A percentile compares a stretch with the other conserved stretches of the same genome.
Conservation (phyloP, 2,113 vertebrate species). For the Sturnira hondurensis region DNA sequence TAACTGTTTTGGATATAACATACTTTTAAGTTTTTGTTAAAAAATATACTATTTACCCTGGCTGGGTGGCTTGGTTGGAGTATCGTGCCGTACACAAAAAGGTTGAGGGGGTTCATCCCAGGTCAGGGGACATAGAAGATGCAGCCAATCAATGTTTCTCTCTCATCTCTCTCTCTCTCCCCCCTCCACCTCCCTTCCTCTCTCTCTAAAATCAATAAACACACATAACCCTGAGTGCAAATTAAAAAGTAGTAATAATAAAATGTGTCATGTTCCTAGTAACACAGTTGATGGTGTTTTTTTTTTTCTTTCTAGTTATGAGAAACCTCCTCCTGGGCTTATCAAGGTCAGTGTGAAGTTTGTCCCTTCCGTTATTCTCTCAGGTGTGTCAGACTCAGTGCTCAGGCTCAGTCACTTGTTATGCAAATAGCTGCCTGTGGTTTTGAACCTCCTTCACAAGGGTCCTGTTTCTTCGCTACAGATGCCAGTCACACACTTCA, state of each 20-base stretch:
- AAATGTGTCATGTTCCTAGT: not conserved
- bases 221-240: not conserved
- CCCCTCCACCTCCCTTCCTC: no score
- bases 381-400: not conserved
- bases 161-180: no score
- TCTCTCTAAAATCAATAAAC: no score
- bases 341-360: conserved; percentile 61
- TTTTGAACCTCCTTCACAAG: not conserved
- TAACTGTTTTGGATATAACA: not conserved
- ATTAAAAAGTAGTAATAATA: not conserved
- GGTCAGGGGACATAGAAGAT: no score
- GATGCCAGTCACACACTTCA: not conserved
- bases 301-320: conserved; percentile 54
- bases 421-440: not conserved
- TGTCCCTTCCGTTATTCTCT: not conserved
- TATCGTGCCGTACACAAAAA: no score
- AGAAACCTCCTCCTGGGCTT: conserved; percentile 69
- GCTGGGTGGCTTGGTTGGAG: no score
- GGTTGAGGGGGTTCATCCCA: no score
- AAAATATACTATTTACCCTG: no score
- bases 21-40: not conserved
- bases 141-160: no score
- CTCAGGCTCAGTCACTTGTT: not conserved
- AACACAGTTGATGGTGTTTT: not conserved
- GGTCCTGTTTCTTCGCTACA: not conserved